phyloP scores from a whole-genome alignment of 2,888 invertebrate genomes.

The Agrochola litura region DNA sequence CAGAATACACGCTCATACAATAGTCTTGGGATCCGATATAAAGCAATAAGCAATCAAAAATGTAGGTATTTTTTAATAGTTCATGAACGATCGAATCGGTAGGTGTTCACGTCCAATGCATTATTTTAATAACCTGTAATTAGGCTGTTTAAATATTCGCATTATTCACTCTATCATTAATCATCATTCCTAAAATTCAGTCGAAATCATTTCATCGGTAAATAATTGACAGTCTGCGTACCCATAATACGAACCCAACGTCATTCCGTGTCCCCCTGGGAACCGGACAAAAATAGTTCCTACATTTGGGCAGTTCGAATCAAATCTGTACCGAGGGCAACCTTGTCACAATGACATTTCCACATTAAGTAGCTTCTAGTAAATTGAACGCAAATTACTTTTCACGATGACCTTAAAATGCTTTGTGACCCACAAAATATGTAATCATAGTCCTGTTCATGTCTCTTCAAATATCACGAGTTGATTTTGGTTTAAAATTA shows the following conservation, averaged over 20 bases:
- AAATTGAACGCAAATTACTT: background rate
- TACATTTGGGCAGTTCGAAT: slow-evolving; percentile 1
- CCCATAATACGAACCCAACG: background rate
- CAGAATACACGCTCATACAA: background rate
- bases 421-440: slow-evolving; percentile 12
- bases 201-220: background rate
- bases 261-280: background rate
- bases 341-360: slow-evolving; percentile 16
- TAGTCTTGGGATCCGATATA: background rate
- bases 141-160: background rate
- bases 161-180: background rate
- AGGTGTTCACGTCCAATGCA: background rate
- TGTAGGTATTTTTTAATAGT: background rate
- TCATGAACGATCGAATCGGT: background rate
- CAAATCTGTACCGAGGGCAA: slow-evolving; percentile 1
- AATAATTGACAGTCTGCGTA: background rate
- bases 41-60: background rate
- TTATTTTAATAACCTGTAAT: background rate
- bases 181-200: background rate
- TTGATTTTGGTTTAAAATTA: no score
- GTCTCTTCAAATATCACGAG: background rate
- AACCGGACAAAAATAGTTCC: slow-evolving; percentile 15
- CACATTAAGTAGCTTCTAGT: background rate
- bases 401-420: background rate
- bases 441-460: background rate